Percentiles rank a stretch among this genome's conserved stretches.
Conservation (phyloP, 1,140 invertebrate genomes). For the Pissodes strobi region DNA sequence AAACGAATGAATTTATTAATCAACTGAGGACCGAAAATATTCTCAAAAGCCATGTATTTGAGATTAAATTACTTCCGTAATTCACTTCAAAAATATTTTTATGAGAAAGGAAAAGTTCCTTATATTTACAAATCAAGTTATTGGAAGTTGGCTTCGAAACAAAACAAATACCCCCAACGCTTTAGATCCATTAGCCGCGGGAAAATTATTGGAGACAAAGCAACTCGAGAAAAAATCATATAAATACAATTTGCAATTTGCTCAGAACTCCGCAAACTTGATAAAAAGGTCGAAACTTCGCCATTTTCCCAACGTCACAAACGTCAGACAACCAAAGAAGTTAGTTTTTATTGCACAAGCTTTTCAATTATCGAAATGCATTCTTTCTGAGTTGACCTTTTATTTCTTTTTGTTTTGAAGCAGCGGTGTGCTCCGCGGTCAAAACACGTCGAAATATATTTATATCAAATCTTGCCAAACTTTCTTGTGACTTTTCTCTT, state of each 20-base stretch:
- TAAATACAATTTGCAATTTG: slow-evolving; percentile 26
- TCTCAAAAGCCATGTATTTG: too few relatives aligned
- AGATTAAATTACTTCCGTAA: too few relatives aligned
- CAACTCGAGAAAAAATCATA: slow-evolving; percentile 9
- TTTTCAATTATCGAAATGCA: slow-evolving; percentile 35
- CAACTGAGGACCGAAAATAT: too few relatives aligned
- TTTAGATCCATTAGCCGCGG: too few relatives aligned
- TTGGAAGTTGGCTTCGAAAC: too few relatives aligned
- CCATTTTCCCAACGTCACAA: slow-evolving; percentile 16
- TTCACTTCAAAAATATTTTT: too few relatives aligned
- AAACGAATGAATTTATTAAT: too few relatives aligned
- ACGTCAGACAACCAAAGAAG: slow-evolving; percentile 14
- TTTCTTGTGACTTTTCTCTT: slow-evolving; percentile 12
- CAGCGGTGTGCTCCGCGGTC: slow-evolving; percentile 12
- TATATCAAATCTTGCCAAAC: slow-evolving; percentile 31
- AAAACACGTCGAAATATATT: slow-evolving; percentile 31
- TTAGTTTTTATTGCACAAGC: slow-evolving; percentile 18
- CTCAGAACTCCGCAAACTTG: slow-evolving; percentile 7
- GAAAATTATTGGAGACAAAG: neutral
- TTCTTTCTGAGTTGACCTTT: slow-evolving; percentile 18
- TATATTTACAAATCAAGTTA: too few relatives aligned
- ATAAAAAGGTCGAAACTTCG: slow-evolving; percentile 22
- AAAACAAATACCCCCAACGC: too few relatives aligned
- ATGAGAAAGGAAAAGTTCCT: too few relatives aligned
- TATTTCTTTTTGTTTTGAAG: slow-evolving; percentile 14